phyloP scores from a whole-genome alignment of 92 coral and sea anemone species.

The Phenganax stokvisi region DNA sequence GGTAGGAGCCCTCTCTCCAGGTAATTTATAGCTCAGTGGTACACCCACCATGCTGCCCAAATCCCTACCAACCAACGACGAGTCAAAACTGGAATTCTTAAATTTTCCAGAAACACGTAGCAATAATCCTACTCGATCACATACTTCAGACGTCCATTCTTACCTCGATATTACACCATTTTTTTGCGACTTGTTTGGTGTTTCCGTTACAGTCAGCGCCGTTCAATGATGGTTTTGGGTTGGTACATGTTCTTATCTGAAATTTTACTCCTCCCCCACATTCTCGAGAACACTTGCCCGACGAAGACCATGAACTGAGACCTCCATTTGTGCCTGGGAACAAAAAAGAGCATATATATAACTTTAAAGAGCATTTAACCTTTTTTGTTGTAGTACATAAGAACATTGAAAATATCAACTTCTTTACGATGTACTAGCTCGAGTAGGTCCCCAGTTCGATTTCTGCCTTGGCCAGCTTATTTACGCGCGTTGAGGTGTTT shows the following conservation, averaged over 20 bases:
- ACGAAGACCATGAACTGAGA: constrained; percentile 1
- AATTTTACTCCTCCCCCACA: constrained; percentile 33
- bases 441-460: too few relatives aligned
- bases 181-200: constrained; percentile 2
- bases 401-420: too few relatives aligned
- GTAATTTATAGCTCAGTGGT: too few relatives aligned
- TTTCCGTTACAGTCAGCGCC: constrained; percentile 20
- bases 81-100: too few relatives aligned
- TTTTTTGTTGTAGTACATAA: too few relatives aligned
- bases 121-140: background rate
- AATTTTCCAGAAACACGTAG: too few relatives aligned
- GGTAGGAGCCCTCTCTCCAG: too few relatives aligned
- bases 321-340: constrained; percentile 15
- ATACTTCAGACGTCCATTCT: background rate
- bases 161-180: constrained; percentile 37
- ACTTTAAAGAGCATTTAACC: too few relatives aligned
- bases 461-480: background rate
- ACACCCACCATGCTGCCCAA: too few relatives aligned
- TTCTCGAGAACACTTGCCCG: constrained; percentile 28
- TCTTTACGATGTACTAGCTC: too few relatives aligned
- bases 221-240: constrained; percentile 35
- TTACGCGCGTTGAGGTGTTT: too few relatives aligned
- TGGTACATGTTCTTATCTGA: constrained; percentile 26
- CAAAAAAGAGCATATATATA: background rate
- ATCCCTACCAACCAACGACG: too few relatives aligned